These are phyloP conservation scores for Coecobrya sp. DNA, from an alignment of 2,888 invertebrate genomes.

Conservation along the genomic window DNA sequence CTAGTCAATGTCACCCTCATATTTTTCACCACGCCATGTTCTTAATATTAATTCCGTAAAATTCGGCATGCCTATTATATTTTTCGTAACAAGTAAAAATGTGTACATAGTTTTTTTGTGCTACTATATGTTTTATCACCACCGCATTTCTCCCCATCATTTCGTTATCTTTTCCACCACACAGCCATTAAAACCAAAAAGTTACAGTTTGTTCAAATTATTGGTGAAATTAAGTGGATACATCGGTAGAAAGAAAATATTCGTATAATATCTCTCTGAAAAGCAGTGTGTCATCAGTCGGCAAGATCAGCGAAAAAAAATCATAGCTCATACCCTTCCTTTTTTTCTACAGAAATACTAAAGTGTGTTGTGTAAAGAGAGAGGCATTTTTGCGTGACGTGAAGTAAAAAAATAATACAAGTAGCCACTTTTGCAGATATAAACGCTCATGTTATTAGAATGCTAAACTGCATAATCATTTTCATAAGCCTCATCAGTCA, in stretches of 20 bases:
- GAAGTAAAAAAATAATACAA: neutral
- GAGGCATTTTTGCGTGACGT: neutral
- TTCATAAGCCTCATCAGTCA: conserved; percentile 18
- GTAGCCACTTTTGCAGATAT: neutral
- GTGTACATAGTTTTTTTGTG: no score
- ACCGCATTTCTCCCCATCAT: no score
- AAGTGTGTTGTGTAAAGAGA: neutral
- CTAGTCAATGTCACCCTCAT: conserved; percentile 6
- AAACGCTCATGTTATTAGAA: neutral
- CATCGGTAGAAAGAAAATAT: no score
- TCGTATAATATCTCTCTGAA: no score
- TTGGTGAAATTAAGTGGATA: neutral
- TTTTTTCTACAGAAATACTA: neutral
- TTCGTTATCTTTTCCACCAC: neutral
- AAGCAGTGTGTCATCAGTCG: no score
- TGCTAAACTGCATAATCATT: neutral
- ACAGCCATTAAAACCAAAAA: neutral
- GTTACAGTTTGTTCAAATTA: neutral
- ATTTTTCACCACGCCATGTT: neutral
- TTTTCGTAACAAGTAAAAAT: no score
- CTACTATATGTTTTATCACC: no score
- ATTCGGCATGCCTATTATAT: neutral
- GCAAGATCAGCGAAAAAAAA: no score
- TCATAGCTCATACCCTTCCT: neutral
- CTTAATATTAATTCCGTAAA: neutral